Conservation (phyloP, 2,113 vertebrate genomes). For the Sorex araneus region DNA sequence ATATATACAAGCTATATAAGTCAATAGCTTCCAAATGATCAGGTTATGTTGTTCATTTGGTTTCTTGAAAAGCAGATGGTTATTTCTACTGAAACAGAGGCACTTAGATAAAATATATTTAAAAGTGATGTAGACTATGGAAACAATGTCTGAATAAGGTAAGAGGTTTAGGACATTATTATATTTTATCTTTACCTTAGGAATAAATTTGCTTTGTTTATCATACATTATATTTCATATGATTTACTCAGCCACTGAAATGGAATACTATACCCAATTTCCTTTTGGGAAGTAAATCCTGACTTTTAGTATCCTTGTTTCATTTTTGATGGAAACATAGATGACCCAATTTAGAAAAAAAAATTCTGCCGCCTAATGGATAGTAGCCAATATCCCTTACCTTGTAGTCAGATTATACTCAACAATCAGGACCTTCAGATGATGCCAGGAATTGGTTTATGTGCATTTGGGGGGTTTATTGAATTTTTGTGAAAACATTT, state of each 20-base stretch:
- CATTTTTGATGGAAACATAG: constrained; percentile 46
- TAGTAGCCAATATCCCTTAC: background rate
- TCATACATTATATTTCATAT: constrained; percentile 50
- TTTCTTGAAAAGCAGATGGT: constrained; percentile 74
- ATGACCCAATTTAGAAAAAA: constrained; percentile 15
- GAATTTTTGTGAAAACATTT: constrained; percentile 58
- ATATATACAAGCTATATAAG: constrained; percentile 68
- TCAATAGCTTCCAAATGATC: constrained; percentile 66
- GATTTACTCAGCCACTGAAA: constrained; percentile 62
- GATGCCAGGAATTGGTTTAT: constrained; percentile 4
- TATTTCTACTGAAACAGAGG: constrained; percentile 52
- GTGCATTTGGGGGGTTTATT: background rate
- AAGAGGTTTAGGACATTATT: constrained; percentile 44
- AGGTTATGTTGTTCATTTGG: constrained; percentile 46
- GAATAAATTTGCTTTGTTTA: constrained; percentile 65
- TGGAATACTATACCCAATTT: constrained; percentile 23
- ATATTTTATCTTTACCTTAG: constrained; percentile 52
- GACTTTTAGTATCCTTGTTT: constrained; percentile 35
- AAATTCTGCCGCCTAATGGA: background rate
- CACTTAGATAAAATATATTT: constrained; percentile 44
- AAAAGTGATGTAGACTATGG: constrained; percentile 12
- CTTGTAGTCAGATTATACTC: background rate
- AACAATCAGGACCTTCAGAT: background rate
- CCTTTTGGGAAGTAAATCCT: constrained; percentile 38
- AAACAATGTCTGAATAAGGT: constrained; percentile 51